Conservation (phyloP, 2,113 vertebrate genomes). For the Scalopus aquaticus region DNA sequence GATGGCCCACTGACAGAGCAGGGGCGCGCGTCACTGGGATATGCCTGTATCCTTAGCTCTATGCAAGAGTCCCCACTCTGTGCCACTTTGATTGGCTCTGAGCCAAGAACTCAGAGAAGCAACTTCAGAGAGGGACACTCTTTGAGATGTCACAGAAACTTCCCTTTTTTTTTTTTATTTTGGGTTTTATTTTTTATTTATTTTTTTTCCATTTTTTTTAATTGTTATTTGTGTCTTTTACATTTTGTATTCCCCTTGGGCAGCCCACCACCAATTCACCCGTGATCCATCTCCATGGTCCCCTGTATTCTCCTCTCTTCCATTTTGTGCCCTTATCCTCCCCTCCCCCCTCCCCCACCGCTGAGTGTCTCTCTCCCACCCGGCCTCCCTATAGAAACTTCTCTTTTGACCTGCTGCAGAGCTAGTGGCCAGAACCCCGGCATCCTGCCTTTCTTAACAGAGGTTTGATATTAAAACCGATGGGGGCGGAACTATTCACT, state of each 20-base stretch:
- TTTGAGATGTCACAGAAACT: not conserved
- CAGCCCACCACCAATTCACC: too few species aligned
- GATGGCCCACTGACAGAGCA: not conserved
- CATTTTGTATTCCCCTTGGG: too few species aligned
- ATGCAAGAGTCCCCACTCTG: not conserved
- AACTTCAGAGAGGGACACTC: not conserved
- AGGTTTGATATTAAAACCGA: conserved; percentile 53
- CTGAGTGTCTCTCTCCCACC: too few species aligned
- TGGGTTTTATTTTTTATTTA: too few species aligned
- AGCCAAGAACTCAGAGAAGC: not conserved
- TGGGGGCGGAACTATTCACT: not conserved
- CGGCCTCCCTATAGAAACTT: too few species aligned
- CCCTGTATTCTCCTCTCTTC: too few species aligned
- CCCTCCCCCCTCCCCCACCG: too few species aligned
- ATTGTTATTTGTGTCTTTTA: too few species aligned
- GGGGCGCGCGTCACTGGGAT: not conserved
- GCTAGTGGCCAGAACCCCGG: not conserved
- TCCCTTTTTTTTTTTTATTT: not conserved
- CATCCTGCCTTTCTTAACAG: not conserved
- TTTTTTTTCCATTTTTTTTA: too few species aligned
- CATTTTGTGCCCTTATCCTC: too few species aligned
- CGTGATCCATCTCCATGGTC: too few species aligned
- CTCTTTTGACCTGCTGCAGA: not conserved
- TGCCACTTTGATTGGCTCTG: not conserved
- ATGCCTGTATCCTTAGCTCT: too few species aligned